phyloP scores from a whole-genome alignment of 2,888 invertebrate genomes.

The Stratiomys singularior region DNA sequence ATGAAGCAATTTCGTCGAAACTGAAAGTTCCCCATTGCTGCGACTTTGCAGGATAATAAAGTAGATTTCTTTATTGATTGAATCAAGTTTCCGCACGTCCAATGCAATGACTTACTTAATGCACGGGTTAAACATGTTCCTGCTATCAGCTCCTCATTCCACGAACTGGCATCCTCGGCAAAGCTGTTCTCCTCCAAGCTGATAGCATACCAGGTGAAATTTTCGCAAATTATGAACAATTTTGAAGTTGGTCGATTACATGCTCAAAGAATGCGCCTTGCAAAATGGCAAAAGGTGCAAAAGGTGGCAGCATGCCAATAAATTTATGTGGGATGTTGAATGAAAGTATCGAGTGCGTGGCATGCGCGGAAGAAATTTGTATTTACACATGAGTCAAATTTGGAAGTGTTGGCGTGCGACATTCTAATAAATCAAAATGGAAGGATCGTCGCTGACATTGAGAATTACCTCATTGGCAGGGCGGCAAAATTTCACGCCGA shows the following conservation, averaged over 20 bases:
- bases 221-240: conserved; percentile 37
- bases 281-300: conserved; percentile 15
- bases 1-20: too few species aligned
- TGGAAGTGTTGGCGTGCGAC: background rate
- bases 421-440: conserved; percentile 8
- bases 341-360: background rate
- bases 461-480: background rate
- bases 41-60: background rate
- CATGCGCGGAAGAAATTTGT: conserved; percentile 26
- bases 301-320: conserved; percentile 18
- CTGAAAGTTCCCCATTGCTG: background rate
- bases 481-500: background rate
- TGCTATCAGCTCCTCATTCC: background rate
- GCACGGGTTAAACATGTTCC: conserved; percentile 13
- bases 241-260: background rate
- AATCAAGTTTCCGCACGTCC: background rate
- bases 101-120: background rate
- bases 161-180: background rate
- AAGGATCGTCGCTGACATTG: conserved; percentile 1
- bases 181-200: conserved; percentile 19
- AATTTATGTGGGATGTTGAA: conserved; percentile 35
- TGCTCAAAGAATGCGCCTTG: background rate
- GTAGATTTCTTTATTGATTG: background rate
- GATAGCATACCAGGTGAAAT: conserved; percentile 31
- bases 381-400: background rate